These are phyloP conservation scores for Frankliniella intonsa DNA, from an alignment of 2,888 invertebrate genomes.

Conservation along the genomic window DNA sequence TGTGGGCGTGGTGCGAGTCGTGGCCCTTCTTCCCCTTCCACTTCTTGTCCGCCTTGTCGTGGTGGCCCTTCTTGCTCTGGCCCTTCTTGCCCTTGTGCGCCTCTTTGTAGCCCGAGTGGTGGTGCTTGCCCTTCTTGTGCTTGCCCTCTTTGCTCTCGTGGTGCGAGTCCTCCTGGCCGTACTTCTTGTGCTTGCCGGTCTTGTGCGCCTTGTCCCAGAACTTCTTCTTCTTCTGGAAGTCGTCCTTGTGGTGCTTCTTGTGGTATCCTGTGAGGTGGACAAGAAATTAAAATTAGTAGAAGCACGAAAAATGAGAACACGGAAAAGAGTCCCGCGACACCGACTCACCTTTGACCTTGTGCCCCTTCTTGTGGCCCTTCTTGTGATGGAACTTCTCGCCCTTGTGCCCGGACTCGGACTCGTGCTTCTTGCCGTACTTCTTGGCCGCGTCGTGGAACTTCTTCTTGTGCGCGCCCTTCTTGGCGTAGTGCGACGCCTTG, in stretches of 20 bases:
- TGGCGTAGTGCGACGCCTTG: constrained; percentile 21
- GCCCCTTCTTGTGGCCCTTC: constrained; percentile 17
- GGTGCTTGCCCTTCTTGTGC: constrained; percentile 24
- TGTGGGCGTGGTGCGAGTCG: constrained; percentile 9
- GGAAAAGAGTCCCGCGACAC: not conserved
- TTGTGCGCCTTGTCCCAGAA: constrained; percentile 24
- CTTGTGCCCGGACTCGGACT: not conserved
- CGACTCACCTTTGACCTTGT: not conserved
- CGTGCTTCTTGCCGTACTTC: constrained; percentile 19
- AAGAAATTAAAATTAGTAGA: not conserved
- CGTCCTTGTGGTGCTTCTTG: constrained; percentile 26
- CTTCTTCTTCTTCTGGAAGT: constrained; percentile 15
- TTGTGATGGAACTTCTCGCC: constrained; percentile 24
- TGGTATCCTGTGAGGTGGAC: not conserved
- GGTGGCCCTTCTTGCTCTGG: constrained; percentile 8
- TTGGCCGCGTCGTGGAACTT: constrained; percentile 1
- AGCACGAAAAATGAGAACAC: not conserved
- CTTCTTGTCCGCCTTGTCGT: not conserved
- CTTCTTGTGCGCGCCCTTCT: constrained; percentile 22
- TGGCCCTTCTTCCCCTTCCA: constrained; percentile 18
- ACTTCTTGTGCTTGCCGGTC: constrained; percentile 24
- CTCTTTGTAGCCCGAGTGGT: constrained; percentile 19
- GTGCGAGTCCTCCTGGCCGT: constrained; percentile 18
- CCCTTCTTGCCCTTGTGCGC: constrained; percentile 23
- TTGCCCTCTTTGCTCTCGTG: constrained; percentile 11